These are phyloP conservation scores for Pantherophis vulpinus DNA, from an alignment of 2,797 vertebrate genomes.

Conservation along the genomic window DNA sequence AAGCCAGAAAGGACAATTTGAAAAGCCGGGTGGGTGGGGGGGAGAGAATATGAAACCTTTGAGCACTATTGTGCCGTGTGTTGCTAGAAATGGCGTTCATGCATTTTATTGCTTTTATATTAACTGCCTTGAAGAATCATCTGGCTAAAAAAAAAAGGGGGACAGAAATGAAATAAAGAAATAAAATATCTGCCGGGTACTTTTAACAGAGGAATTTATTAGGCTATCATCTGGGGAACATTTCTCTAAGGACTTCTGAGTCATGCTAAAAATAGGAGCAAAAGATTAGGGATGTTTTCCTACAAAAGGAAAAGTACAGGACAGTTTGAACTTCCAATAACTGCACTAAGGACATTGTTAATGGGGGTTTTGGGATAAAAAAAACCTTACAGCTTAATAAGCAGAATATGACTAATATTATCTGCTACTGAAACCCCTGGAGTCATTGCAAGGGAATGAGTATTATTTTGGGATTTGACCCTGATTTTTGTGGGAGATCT, in stretches of 20 bases:
- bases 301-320: neutral
- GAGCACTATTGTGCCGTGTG: neutral
- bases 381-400: neutral
- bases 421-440: neutral
- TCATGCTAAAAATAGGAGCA: neutral
- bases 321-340: neutral
- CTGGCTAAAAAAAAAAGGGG: neutral
- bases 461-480: neutral
- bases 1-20: neutral
- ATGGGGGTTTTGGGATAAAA: neutral
- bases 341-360: neutral
- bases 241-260: constrained; percentile 12
- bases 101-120: neutral
- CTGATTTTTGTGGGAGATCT: neutral
- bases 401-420: neutral
- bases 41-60: neutral
- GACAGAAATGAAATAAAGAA: neutral
- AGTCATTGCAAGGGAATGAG: neutral
- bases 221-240: constrained; percentile 23
- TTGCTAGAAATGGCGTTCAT: neutral
- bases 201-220: neutral
- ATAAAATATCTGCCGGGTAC: neutral
- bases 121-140: neutral
- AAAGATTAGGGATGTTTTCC: neutral
- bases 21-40: no score